Conservation (phyloP, 2,113 vertebrate genomes). For the Scophthalmus maximus region DNA sequence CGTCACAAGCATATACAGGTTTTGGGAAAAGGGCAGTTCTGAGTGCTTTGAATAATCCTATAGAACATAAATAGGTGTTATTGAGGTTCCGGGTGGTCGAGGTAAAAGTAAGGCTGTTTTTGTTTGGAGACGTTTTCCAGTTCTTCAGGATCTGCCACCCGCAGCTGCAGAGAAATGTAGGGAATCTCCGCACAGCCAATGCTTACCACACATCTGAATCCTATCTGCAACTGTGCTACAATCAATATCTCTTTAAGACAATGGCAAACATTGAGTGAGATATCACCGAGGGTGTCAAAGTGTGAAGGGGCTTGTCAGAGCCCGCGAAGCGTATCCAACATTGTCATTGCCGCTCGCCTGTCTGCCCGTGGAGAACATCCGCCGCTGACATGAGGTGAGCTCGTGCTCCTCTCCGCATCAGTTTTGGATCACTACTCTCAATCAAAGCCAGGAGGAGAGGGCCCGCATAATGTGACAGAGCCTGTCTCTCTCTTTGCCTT, state of each 20-base stretch:
- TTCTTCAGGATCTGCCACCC: not conserved
- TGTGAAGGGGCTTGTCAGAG: conserved; percentile 74
- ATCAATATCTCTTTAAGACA: conserved; percentile 60
- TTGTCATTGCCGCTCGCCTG: conserved; percentile 80
- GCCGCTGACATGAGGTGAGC: conserved; percentile 76
- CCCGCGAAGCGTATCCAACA: conserved; percentile 78
- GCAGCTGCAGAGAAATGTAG: not conserved
- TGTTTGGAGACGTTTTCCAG: not conserved
- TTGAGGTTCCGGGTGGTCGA: not conserved
- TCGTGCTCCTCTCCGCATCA: conserved; percentile 78
- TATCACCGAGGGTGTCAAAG: conserved; percentile 73
- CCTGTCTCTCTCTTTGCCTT: conserved; percentile 71
- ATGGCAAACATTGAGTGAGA: conserved; percentile 72
- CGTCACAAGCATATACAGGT: not conserved
- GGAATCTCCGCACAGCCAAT: not conserved
- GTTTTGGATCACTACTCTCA: conserved; percentile 87
- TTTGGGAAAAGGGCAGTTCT: conserved; percentile 1
- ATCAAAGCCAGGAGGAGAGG: conserved; percentile 77
- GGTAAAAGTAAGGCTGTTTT: conserved; percentile 1
- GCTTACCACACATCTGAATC: conserved; percentile 19
- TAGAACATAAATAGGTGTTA: too few species aligned
- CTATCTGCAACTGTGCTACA: conserved; percentile 1
- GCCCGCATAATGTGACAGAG: conserved; percentile 83
- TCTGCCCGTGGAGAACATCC: conserved; percentile 75
- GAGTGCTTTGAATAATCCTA: conserved; percentile 23